Evolutionary conservation across 2,113 vertebrate species (phyloP).

Genomic region (Alligator sinensis): DNA sequence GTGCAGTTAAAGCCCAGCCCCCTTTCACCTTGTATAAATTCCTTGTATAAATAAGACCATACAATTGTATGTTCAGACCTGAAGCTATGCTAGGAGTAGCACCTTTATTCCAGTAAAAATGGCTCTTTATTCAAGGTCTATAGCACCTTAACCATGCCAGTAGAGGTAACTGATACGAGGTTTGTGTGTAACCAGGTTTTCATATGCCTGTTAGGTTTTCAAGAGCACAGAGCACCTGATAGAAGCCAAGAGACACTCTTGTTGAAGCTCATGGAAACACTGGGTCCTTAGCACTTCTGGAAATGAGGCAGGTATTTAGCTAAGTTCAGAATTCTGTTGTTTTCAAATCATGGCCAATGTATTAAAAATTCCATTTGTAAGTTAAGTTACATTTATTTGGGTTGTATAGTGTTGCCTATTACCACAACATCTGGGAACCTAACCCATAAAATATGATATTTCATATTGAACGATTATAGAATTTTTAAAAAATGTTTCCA

Average conservation of each 20-base stretch:
- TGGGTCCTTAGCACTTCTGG: background rate
- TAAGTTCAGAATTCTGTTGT: background rate
- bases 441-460: slow-evolving; percentile 23
- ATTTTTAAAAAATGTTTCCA: background rate
- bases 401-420: accelerated
- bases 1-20: too few relatives aligned
- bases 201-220: background rate
- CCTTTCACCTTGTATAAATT: too few relatives aligned
- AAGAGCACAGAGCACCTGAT: background rate
- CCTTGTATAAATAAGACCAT: too few relatives aligned
- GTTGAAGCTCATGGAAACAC: background rate
- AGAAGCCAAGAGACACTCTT: background rate
- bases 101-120: background rate
- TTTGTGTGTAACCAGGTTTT: slow-evolving; percentile 13
- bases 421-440: background rate
- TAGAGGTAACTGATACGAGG: background rate
- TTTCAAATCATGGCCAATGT: background rate
- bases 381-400: background rate
- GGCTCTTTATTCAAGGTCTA: background rate
- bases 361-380: slow-evolving; percentile 16
- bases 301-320: background rate
- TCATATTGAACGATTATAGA: background rate
- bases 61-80: too few relatives aligned
- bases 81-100: too few relatives aligned
- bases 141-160: background rate